A percentile compares a stretch with the other conserved stretches of the same genome.
Conservation (phyloP, 2,888 invertebrate species). For the Thumatha senex region DNA sequence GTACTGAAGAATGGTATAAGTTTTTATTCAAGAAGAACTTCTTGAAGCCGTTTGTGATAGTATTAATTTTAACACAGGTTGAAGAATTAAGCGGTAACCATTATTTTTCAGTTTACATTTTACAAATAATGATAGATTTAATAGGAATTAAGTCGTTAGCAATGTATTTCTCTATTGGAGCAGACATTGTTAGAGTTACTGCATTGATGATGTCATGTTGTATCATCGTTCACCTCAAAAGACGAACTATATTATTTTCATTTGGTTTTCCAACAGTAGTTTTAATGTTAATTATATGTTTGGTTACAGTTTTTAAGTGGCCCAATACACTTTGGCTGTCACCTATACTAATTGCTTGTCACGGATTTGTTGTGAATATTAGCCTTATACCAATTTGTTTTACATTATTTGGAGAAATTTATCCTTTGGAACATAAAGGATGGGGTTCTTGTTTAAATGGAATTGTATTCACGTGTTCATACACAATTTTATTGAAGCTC, state of each 20-base stretch:
- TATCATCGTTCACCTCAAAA: neutral
- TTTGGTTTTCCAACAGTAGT: constrained; percentile 2
- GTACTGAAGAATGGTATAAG: neutral
- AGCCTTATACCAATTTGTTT: constrained; percentile 2
- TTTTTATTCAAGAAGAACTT: neutral
- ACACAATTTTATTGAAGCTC: constrained; percentile 40
- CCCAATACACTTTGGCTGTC: neutral
- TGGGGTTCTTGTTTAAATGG: constrained; percentile 23
- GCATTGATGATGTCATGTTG: neutral
- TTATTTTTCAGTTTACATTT: neutral
- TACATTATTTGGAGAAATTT: neutral
- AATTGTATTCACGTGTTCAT: constrained; percentile 41
- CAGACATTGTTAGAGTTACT: neutral
- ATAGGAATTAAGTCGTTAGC: neutral
- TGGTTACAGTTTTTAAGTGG: neutral
- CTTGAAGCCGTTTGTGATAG: neutral
- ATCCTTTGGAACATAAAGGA: constrained; percentile 1
- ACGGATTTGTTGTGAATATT: neutral
- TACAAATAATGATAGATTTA: constrained; percentile 1
- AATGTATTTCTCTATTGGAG: neutral
- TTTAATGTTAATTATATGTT: constrained; percentile 2
- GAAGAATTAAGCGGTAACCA: constrained; percentile 1
- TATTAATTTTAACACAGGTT: neutral
- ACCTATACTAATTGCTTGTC: neutral
- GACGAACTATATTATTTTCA: neutral